A percentile compares a stretch with the other conserved stretches of the same genome.
These are phyloP conservation scores for Hoplodrina ambigua DNA, from an alignment of 2,888 invertebrate genomes.

Conservation along the genomic window DNA sequence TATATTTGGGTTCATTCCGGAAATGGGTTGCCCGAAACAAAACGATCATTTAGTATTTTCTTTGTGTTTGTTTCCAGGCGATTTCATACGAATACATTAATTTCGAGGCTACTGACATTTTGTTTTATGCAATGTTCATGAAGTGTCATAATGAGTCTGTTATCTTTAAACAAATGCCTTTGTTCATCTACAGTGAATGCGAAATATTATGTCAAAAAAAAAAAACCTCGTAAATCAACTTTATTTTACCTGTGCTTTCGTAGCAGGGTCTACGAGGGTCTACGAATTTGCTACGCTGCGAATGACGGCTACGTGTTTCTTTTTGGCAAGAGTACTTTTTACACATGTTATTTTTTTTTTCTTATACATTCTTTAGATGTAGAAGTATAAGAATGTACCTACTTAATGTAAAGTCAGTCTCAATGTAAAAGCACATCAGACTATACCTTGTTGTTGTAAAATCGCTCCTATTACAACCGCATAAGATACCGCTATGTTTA, in stretches of 20 bases:
- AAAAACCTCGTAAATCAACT: slow-evolving; percentile 11
- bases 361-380: neutral
- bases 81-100: slow-evolving; percentile 54
- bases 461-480: no score
- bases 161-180: slow-evolving; percentile 34
- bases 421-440: no score
- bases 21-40: slow-evolving; percentile 67
- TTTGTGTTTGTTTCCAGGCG: slow-evolving; percentile 55
- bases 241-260: neutral
- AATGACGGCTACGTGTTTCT: neutral
- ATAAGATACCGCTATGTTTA: no score
- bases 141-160: slow-evolving; percentile 42
- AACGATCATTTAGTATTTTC: slow-evolving; percentile 66
- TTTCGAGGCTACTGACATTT: slow-evolving; percentile 34
- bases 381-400: neutral
- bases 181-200: slow-evolving; percentile 20
- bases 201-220: neutral
- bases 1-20: slow-evolving; percentile 60
- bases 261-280: slow-evolving; percentile 20
- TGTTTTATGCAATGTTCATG: slow-evolving; percentile 33
- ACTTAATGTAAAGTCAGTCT: neutral
- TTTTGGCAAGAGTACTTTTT: neutral
- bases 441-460: no score
- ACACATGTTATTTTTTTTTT: neutral
- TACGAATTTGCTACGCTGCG: slow-evolving; percentile 26